Conservation (phyloP, 2,888 invertebrate genomes). For the Theretra japonica region DNA sequence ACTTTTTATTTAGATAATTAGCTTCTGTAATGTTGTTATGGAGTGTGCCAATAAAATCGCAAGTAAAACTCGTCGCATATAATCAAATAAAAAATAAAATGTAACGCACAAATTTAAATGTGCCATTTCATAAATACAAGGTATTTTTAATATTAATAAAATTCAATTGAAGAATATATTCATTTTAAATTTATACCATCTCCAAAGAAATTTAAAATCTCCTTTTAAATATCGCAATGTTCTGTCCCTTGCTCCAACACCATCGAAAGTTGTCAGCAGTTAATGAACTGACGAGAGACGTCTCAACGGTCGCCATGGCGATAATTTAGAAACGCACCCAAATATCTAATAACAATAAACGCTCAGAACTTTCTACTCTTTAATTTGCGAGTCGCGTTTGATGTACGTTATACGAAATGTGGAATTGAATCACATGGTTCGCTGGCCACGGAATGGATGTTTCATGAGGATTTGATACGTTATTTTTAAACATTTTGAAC, state of each 20-base stretch:
- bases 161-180: no score
- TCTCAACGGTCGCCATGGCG: constrained; percentile 65
- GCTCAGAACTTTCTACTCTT: constrained; percentile 20
- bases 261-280: constrained; percentile 60
- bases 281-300: constrained; percentile 75
- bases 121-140: no score
- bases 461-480: not conserved
- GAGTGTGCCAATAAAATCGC: no score
- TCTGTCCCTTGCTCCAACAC: constrained; percentile 41
- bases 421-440: constrained; percentile 18
- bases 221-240: constrained; percentile 28
- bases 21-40: no score
- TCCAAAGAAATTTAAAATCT: no score
- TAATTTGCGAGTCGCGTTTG: constrained; percentile 16
- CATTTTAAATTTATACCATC: no score
- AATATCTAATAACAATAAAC: constrained; percentile 31
- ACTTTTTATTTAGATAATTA: no score
- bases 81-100: no score
- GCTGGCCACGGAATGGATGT: constrained; percentile 3
- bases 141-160: no score
- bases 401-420: constrained; percentile 23
- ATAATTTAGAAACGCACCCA: constrained; percentile 55
- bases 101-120: no score
- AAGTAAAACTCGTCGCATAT: no score
- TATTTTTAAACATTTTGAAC: not conserved